phyloP scores from a whole-genome alignment of 2,797 vertebrate species.

The Tokudaia muenninki region DNA sequence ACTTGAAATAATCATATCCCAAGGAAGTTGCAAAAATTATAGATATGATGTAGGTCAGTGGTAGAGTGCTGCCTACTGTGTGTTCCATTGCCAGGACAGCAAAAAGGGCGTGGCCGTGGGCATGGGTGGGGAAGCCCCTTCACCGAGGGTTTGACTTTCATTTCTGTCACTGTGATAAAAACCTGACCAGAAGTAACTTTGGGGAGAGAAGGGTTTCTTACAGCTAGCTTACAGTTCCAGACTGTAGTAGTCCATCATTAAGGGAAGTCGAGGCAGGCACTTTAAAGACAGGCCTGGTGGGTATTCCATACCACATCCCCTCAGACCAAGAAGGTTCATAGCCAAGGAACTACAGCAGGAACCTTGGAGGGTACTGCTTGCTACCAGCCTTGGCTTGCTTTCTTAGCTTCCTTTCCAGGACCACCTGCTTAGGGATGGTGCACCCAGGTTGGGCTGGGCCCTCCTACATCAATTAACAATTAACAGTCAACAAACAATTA shows the following conservation, averaged over 20 bases:
- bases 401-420: neutral
- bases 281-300: neutral
- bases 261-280: neutral
- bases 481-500: too few species aligned
- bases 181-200: neutral
- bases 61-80: neutral
- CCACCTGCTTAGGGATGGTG: neutral
- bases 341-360: neutral
- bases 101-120: too few species aligned
- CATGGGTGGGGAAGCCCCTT: neutral
- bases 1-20: constrained; percentile 22
- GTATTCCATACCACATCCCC: neutral
- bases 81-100: neutral
- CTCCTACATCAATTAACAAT: neutral
- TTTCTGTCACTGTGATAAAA: neutral
- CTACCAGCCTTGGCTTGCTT: neutral
- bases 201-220: neutral
- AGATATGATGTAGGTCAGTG: neutral
- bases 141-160: neutral
- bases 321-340: neutral
- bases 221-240: neutral
- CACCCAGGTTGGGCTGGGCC: neutral
- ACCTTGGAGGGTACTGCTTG: too few species aligned
- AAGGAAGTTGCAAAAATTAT: neutral
- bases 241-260: neutral